phyloP scores from a whole-genome alignment of 2,888 invertebrate species.

The Campaea margaritaria region DNA sequence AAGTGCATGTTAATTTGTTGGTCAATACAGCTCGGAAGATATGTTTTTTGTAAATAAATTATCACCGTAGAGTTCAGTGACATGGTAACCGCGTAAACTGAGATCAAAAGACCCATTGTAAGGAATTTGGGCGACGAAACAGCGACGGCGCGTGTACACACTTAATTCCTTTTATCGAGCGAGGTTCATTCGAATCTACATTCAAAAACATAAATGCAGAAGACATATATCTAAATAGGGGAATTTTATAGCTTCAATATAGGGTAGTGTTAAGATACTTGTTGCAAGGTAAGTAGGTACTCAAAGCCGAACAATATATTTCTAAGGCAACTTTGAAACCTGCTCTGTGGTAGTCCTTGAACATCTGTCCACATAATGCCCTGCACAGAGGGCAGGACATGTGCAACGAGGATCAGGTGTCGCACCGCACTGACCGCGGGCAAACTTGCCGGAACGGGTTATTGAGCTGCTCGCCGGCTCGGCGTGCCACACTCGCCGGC shows the following conservation, averaged over 20 bases:
- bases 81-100: slow-evolving; percentile 56
- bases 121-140: slow-evolving; percentile 66
- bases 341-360: slow-evolving; percentile 57
- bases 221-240: neutral
- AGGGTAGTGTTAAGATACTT: neutral
- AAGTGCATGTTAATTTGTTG: neutral
- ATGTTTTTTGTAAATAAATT: too few relatives aligned
- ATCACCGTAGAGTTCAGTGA: slow-evolving; percentile 57
- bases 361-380: slow-evolving; percentile 64
- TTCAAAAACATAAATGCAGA: slow-evolving; percentile 1
- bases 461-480: slow-evolving; percentile 57
- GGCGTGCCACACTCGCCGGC: slow-evolving; percentile 30
- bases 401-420: slow-evolving; percentile 80
- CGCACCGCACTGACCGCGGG: slow-evolving; percentile 78
- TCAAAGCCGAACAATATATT: slow-evolving; percentile 1
- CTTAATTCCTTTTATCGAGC: neutral
- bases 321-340: slow-evolving; percentile 44
- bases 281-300: slow-evolving; percentile 1
- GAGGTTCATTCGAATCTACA: neutral
- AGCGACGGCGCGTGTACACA: slow-evolving; percentile 47
- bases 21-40: too few relatives aligned
- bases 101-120: slow-evolving; percentile 65
- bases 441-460: slow-evolving; percentile 73
- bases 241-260: neutral
- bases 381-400: slow-evolving; percentile 60